These are phyloP conservation scores for Greenwoodochromis staneri DNA, from an alignment of 2,113 vertebrate genomes.

Conservation along the genomic window DNA sequence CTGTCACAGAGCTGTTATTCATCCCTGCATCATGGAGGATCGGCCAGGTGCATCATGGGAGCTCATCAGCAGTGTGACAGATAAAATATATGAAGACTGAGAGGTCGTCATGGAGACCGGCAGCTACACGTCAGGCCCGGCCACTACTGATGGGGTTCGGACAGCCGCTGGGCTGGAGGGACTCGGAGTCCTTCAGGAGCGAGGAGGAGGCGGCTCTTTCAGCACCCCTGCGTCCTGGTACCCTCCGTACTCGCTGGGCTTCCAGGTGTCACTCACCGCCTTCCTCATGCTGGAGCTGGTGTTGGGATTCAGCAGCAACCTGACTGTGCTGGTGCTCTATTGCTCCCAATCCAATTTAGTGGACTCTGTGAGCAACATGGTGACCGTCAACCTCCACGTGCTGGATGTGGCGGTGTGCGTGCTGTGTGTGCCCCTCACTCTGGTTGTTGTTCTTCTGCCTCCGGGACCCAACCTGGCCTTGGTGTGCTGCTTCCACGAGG, in stretches of 20 bases:
- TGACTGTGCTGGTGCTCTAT: conserved; percentile 76
- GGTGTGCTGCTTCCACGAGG: conserved; percentile 78
- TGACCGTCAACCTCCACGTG: conserved; percentile 74
- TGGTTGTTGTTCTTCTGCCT: conserved; percentile 70
- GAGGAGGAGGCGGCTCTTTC: neutral
- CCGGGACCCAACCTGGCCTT: conserved; percentile 68
- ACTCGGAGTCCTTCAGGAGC: conserved; percentile 13
- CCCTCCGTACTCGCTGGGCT: conserved; percentile 66
- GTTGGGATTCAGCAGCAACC: conserved; percentile 76
- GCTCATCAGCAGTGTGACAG: conserved; percentile 24
- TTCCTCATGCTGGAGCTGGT: conserved; percentile 77
- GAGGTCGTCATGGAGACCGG: conserved; percentile 74
- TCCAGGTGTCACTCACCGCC: conserved; percentile 71
- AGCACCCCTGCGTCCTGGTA: conserved; percentile 52
- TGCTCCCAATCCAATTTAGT: conserved; percentile 75
- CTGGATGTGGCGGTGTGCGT: conserved; percentile 76
- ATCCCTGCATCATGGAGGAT: conserved; percentile 41
- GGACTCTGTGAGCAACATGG: conserved; percentile 79
- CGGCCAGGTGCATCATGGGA: conserved; percentile 58
- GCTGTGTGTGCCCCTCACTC: conserved; percentile 74
- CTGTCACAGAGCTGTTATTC: conserved; percentile 32
- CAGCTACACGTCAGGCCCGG: conserved; percentile 63
- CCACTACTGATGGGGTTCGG: conserved; percentile 59
- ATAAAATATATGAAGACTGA: conserved; percentile 56
- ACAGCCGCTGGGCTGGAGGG: conserved; percentile 52